Conservation (phyloP, 2,797 vertebrate genomes). For the Girardinus metallicus region DNA sequence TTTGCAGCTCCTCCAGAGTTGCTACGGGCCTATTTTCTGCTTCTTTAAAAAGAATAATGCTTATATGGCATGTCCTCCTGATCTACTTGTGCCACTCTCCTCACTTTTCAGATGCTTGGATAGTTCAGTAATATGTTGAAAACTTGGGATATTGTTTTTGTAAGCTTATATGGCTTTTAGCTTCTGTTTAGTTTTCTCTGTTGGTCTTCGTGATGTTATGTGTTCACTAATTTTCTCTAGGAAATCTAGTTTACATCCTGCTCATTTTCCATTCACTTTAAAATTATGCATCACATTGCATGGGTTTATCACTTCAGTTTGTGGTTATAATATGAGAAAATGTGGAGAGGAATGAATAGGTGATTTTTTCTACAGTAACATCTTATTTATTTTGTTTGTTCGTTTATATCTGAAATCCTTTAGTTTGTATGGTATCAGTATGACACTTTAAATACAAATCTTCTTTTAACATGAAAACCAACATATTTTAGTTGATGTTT, state of each 20-base stretch:
- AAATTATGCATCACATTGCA: not conserved
- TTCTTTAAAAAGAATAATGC: not conserved
- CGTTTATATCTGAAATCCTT: not conserved
- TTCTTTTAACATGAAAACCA: not conserved
- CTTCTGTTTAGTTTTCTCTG: not conserved
- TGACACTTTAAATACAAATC: not conserved
- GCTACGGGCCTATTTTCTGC: not conserved
- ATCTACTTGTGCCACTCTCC: not conserved
- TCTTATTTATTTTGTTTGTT: not conserved
- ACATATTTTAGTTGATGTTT: constrained; percentile 15
- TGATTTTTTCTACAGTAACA: not conserved
- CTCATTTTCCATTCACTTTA: not conserved
- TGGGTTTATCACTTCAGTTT: not conserved
- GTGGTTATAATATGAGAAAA: not conserved
- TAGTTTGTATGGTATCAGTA: not conserved
- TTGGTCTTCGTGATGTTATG: not conserved
- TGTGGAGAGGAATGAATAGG: not conserved
- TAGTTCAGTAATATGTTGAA: not conserved
- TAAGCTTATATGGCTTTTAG: not conserved
- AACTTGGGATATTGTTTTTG: not conserved
- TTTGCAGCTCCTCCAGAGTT: not conserved
- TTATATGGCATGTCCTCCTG: not conserved
- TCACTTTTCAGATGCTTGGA: not conserved
- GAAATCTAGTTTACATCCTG: not conserved
- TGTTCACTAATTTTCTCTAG: not conserved